A percentile compares a stretch with the other conserved stretches of the same genome.
Conservation (phyloP, 2,888 invertebrate species). For the Tetramorium bicarinatum region DNA sequence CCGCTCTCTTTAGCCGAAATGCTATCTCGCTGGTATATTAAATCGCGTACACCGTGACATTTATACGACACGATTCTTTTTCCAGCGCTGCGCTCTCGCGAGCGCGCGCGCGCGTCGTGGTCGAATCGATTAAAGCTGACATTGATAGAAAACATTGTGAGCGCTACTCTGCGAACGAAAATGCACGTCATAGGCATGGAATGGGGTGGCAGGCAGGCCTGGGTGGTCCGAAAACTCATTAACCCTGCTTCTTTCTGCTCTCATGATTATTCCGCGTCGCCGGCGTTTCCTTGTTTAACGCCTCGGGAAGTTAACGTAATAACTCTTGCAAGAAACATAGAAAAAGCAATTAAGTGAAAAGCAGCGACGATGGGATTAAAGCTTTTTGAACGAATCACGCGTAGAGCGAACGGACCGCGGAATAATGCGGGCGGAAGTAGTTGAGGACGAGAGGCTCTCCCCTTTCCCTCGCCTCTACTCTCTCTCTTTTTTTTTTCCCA, state of each 20-base stretch:
- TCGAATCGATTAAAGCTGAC: conserved; percentile 21
- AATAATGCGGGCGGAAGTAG: conserved; percentile 47
- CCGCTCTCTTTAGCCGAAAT: conserved; percentile 18
- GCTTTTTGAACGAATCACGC: conserved; percentile 52
- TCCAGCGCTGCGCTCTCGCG: not conserved
- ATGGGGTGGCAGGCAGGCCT: not conserved
- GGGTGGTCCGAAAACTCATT: conserved; percentile 17
- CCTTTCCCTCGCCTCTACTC: not conserved
- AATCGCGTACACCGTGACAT: conserved; percentile 17
- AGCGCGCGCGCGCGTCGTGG: not conserved
- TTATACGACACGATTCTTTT: conserved; percentile 34
- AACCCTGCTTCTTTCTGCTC: not conserved
- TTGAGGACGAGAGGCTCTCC: conserved; percentile 9
- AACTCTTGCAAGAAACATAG: conserved; percentile 3
- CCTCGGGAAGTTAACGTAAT: conserved; percentile 14
- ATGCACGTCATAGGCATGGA: not conserved
- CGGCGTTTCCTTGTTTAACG: conserved; percentile 17
- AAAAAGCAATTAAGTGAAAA: conserved; percentile 52
- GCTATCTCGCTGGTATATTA: conserved; percentile 26
- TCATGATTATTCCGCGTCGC: conserved; percentile 22
- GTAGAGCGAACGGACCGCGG: conserved; percentile 26
- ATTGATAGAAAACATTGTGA: conserved; percentile 26
- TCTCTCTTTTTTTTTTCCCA: not conserved
- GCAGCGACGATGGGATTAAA: conserved; percentile 47
- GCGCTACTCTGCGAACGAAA: not conserved